A percentile compares a stretch with the other conserved stretches of the same genome.
Conservation (phyloP, 2,797 vertebrate genomes). For the Gymnopithys bicolor region DNA sequence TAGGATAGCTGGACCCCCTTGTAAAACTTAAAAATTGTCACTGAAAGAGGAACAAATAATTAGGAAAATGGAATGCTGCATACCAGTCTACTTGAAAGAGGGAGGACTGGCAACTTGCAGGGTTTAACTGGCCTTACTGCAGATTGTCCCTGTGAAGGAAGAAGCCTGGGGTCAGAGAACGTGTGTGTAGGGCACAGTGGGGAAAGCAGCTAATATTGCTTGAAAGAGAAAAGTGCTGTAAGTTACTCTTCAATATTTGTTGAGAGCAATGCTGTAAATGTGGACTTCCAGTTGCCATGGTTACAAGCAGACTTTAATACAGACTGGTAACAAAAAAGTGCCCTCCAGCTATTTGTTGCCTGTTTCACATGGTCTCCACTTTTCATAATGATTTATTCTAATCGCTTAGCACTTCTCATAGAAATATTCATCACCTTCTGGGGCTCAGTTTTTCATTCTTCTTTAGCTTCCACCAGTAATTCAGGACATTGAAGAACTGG, state of each 20-base stretch:
- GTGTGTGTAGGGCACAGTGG: neutral
- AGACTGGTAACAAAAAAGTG: constrained; percentile 61
- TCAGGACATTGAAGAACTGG: neutral
- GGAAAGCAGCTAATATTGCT: constrained; percentile 16
- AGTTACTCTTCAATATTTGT: constrained; percentile 39
- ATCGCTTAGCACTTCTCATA: constrained; percentile 20
- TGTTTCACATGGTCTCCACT: constrained; percentile 1
- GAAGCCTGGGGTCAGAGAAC: neutral
- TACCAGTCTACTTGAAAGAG: neutral
- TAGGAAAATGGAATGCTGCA: neutral
- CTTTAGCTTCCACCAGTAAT: neutral
- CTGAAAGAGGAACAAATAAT: neutral
- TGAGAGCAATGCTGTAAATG: constrained; percentile 44
- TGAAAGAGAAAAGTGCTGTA: constrained; percentile 37
- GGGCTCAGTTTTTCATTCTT: constrained; percentile 24
- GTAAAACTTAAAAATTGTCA: neutral
- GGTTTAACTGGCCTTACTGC: neutral
- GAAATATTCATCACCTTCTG: constrained; percentile 40
- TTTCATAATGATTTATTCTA: constrained; percentile 47
- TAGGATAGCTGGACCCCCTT: neutral
- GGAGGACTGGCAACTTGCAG: neutral
- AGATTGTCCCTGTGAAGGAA: neutral
- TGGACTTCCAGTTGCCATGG: constrained; percentile 71
- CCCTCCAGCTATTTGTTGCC: constrained; percentile 30
- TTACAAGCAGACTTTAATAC: constrained; percentile 52